Evolutionary conservation across 2,113 vertebrate genomes (phyloP).

Genomic region (Phalacrocorax carbo): DNA sequence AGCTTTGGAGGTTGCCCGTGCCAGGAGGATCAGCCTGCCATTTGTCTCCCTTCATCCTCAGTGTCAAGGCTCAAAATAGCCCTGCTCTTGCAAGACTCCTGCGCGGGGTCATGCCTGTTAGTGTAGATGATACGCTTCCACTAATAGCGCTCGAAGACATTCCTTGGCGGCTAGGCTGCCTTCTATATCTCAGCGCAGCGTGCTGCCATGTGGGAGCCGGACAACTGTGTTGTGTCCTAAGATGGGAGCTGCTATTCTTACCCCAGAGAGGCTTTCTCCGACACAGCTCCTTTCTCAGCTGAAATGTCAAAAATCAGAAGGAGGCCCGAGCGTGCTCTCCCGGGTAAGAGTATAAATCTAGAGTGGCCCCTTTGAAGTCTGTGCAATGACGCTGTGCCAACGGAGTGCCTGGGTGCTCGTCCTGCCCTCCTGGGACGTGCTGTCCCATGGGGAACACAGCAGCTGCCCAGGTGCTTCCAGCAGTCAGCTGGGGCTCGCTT

Average conservation of each 20-base stretch:
- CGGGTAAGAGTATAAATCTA: not conserved
- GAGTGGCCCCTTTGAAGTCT: not conserved
- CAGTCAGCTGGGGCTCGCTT: rapidly evolving
- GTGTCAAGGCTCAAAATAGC: slow-evolving; percentile 19
- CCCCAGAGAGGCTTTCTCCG: not conserved
- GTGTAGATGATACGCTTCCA: slow-evolving; percentile 1
- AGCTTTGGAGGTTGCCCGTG: not conserved
- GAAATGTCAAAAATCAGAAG: not conserved
- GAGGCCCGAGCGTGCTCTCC: not conserved
- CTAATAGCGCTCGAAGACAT: slow-evolving; percentile 56
- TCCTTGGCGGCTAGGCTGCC: slow-evolving; percentile 33
- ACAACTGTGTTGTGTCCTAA: slow-evolving; percentile 27
- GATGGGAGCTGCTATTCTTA: slow-evolving; percentile 56
- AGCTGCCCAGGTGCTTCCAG: not conserved
- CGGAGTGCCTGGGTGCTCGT: not conserved
- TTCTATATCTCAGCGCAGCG: not conserved
- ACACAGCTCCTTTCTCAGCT: not conserved
- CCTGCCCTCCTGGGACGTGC: not conserved
- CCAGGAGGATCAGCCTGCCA: not conserved
- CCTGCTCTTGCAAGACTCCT: not conserved
- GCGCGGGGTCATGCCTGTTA: not conserved
- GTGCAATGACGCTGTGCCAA: not conserved
- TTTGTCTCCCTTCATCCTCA: not conserved
- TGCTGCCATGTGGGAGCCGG: not conserved
- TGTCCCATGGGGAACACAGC: not conserved